Conservation (phyloP, 2,113 vertebrate species). For the Centrocercus urophasianus region DNA sequence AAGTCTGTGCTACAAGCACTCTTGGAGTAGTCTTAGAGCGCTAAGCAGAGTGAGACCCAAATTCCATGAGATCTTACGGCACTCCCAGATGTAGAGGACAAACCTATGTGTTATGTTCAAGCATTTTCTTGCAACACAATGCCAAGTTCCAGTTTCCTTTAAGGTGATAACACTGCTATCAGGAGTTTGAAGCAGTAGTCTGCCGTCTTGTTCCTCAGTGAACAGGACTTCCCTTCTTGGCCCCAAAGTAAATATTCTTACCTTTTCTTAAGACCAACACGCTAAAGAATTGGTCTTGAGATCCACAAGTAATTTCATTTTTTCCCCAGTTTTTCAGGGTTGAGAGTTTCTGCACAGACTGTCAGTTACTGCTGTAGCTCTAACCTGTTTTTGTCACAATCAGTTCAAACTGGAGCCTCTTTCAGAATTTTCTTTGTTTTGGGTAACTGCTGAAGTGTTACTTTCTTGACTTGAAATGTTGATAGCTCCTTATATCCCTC, state of each 20-base stretch:
- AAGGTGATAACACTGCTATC: background rate
- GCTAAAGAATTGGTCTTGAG: background rate
- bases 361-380: background rate
- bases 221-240: background rate
- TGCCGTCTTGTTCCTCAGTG: background rate
- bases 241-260: background rate
- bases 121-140: background rate
- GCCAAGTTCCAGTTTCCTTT: background rate
- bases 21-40: background rate
- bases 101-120: background rate
- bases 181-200: background rate
- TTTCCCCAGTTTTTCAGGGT: background rate
- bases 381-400: background rate
- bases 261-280: background rate
- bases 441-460: background rate
- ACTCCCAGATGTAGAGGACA: conserved; percentile 6
- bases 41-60: background rate
- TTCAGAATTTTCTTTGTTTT: background rate
- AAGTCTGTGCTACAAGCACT: background rate
- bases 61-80: background rate
- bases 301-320: background rate
- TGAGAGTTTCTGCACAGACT: rapidly evolving
- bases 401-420: background rate
- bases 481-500: background rate
- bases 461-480: background rate